Evolutionary conservation across 2,888 invertebrate species (phyloP), one percentile per base, ranked within the genome.

Genomic region (Scaptomyza cyrtandrae): DNA sequence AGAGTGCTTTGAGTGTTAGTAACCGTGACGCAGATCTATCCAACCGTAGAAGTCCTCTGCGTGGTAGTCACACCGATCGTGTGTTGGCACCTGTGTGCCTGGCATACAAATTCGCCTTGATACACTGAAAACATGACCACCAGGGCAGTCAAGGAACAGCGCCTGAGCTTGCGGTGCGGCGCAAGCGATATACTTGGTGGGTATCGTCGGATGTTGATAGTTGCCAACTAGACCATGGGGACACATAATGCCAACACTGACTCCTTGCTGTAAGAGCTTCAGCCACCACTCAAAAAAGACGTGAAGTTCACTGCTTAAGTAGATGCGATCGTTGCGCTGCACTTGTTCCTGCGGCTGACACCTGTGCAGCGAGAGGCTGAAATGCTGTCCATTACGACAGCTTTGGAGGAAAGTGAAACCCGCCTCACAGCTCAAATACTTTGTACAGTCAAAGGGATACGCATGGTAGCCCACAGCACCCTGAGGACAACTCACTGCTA

Each of bases 341-440:
- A 90, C 88, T 43, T 83, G 80, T 27, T 37, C 44, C 43, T 29
- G 33, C 0, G 79, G 68, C 31, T 75, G 74, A 35, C 91, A 91
- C 31, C 44, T 46, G 2, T 70, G 75, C 4, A 63, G 61, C 0
- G 78, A 62, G 4, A 87, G 43, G 63, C 89, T 95, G 83, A 95
- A 95, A 3, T 94, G 91, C 0, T 94, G 94, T 1, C 94, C 94
- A 0, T 94, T 93, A 1, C 94, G 93, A 80, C 95, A 95, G 10
- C 93, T 93, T 65, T 94, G 93, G 0, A 95, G 91, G 27, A 90
- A 90, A 3, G 94, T 94, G 9, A 65, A 94, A 71, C 93, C 93
- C 93, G 93, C 93, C 92, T 93, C 94, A 80, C 95, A 95, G 82
- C 94, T 94, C 31, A 95, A 91, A 86, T 94, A 95, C 79, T 94